These are phyloP conservation scores for Drosophila azteca DNA, from an alignment of 1,140 invertebrate genomes.

Conservation along the genomic window DNA sequence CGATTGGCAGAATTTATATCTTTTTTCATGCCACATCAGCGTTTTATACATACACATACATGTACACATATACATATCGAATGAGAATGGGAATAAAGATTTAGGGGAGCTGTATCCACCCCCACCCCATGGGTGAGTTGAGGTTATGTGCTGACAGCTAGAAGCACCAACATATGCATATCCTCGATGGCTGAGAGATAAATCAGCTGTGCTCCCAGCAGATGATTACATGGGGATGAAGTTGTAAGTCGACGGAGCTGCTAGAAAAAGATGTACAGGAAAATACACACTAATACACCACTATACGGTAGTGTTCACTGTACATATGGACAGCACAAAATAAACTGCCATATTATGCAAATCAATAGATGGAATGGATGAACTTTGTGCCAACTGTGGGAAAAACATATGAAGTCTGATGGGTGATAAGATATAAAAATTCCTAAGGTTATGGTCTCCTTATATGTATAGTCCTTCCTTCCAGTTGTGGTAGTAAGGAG, in stretches of 20 bases:
- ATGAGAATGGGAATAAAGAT: neutral
- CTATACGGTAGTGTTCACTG: neutral
- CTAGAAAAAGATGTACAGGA: slow-evolving; percentile 24
- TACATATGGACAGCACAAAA: slow-evolving; percentile 29
- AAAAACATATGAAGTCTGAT: too few relatives aligned
- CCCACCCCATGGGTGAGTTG: slow-evolving; percentile 49
- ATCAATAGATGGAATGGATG: slow-evolving; percentile 16
- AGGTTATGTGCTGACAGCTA: slow-evolving; percentile 73
- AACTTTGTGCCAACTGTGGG: too few relatives aligned
- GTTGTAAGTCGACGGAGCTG: slow-evolving; percentile 33
- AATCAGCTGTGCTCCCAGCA: slow-evolving; percentile 61
- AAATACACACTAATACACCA: neutral
- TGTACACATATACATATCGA: neutral
- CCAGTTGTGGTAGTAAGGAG: too few relatives aligned
- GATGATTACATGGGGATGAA: slow-evolving; percentile 57
- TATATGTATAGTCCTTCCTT: too few relatives aligned
- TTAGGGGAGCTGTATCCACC: neutral
- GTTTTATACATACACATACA: slow-evolving; percentile 57
- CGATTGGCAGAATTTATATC: slow-evolving; percentile 81
- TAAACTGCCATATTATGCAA: slow-evolving; percentile 36
- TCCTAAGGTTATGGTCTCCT: too few relatives aligned
- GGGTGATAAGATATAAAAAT: too few relatives aligned
- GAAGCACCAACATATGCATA: slow-evolving; percentile 64
- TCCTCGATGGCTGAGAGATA: slow-evolving; percentile 34
- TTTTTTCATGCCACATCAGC: slow-evolving; percentile 82